Conservation (phyloP, 2,113 vertebrate genomes). For the Tachysurus vachellii region DNA sequence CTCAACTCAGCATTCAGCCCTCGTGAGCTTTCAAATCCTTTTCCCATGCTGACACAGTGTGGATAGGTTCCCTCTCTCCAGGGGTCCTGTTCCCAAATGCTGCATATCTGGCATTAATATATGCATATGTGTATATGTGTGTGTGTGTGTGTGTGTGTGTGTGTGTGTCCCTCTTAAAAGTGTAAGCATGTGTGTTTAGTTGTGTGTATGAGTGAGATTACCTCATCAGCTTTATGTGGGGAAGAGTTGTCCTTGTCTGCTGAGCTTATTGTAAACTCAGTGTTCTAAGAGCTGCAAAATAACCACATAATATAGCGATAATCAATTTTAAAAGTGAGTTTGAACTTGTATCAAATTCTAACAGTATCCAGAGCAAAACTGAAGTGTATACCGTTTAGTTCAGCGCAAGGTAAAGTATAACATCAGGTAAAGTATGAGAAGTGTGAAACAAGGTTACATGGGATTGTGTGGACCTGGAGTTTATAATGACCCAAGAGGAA, state of each 20-base stretch:
- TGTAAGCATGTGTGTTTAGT: slow-evolving; percentile 16
- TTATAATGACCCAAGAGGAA: too few species aligned
- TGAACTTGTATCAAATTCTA: neutral
- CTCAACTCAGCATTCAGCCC: slow-evolving; percentile 20
- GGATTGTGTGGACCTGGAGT: too few species aligned
- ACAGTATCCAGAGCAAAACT: neutral
- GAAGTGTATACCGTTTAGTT: neutral
- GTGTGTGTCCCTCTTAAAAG: neutral
- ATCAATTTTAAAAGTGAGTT: slow-evolving; percentile 67
- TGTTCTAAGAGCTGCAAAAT: slow-evolving; percentile 48
- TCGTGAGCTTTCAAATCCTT: slow-evolving; percentile 36
- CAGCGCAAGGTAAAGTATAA: neutral
- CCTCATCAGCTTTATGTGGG: slow-evolving; percentile 32
- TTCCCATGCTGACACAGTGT: slow-evolving; percentile 24
- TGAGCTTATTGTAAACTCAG: neutral
- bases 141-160: slow-evolving; percentile 25
- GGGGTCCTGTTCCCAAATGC: slow-evolving; percentile 34
- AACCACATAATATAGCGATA: slow-evolving; percentile 64
- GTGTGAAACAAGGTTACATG: too few species aligned
- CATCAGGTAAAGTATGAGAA: too few species aligned
- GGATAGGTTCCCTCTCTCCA: slow-evolving; percentile 30
- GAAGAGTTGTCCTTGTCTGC: slow-evolving; percentile 13
- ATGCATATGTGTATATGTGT: slow-evolving; percentile 36
- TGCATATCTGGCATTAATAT: slow-evolving; percentile 43
- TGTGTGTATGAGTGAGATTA: slow-evolving; percentile 39